These are phyloP conservation scores for Brachyhypopomus gauderio DNA, from an alignment of 2,113 vertebrate species.

Conservation along the genomic window DNA sequence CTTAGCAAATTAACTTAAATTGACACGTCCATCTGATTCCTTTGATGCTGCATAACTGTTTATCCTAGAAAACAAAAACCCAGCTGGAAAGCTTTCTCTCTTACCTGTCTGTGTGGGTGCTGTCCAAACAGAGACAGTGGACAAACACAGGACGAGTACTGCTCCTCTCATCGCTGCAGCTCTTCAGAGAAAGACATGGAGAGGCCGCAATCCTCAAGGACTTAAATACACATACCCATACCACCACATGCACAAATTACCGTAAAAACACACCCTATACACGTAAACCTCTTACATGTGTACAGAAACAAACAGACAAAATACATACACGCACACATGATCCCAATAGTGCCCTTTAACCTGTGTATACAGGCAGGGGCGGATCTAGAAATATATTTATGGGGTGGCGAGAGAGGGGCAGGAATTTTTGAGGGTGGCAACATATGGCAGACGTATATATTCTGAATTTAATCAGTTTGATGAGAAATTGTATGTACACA, in stretches of 20 bases:
- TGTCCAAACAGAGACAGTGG: conserved; percentile 51
- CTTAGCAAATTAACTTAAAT: not conserved
- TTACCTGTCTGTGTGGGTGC: conserved; percentile 61
- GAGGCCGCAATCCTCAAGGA: not conserved
- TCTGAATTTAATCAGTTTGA: too few relatives aligned
- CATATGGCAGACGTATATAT: too few relatives aligned
- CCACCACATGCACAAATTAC: conserved; percentile 34
- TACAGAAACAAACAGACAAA: too few relatives aligned
- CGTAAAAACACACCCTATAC: not conserved
- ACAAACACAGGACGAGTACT: conserved; percentile 57
- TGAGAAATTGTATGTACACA: too few relatives aligned
- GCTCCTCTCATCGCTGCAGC: conserved; percentile 58
- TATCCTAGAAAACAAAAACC: not conserved
- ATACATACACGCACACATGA: conserved; percentile 11
- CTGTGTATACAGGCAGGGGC: too few relatives aligned
- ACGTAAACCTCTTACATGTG: not conserved
- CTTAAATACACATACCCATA: conserved; percentile 29
- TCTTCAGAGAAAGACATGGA: conserved; percentile 23
- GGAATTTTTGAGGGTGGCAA: too few relatives aligned
- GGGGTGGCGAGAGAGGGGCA: too few relatives aligned
- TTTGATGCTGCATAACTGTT: not conserved
- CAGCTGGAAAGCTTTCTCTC: conserved; percentile 10
- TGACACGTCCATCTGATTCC: not conserved
- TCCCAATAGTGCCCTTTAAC: conserved; percentile 57
- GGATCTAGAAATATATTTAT: too few relatives aligned